phyloP scores from a whole-genome alignment of 2,113 vertebrate species.

The Theristicus caerulescens region DNA sequence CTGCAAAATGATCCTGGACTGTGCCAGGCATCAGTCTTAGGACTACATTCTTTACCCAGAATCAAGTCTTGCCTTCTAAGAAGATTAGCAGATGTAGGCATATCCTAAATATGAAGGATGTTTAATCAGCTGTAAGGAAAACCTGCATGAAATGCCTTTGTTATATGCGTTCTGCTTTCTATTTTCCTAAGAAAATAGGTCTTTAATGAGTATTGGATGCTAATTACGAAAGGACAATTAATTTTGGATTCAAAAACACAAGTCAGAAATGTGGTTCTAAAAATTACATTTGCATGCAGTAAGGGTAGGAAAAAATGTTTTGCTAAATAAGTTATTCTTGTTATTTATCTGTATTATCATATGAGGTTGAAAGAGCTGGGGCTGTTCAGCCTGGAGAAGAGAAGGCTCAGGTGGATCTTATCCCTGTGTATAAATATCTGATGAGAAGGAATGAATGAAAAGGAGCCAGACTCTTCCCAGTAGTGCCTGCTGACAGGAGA shows the following conservation, averaged over 20 bases:
- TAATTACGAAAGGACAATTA: neutral
- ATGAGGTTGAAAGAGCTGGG: neutral
- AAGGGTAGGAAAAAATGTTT: neutral
- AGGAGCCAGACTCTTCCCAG: neutral
- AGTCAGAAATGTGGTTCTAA: neutral
- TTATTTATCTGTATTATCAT: neutral
- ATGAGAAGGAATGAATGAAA: neutral
- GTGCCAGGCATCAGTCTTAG: too few species aligned
- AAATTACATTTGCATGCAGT: neutral
- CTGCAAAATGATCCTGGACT: neutral
- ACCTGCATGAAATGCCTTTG: neutral
- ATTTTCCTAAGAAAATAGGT: neutral
- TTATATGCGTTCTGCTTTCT: neutral
- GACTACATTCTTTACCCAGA: neutral
- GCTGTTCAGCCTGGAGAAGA: neutral
- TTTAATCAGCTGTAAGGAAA: neutral
- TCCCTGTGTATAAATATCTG: neutral
- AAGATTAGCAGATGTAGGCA: neutral
- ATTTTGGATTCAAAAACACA: neutral
- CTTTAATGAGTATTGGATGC: neutral
- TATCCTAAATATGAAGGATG: neutral
- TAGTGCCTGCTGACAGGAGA: neutral
- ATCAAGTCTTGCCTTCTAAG: neutral
- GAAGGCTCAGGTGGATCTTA: neutral
- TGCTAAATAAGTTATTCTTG: neutral